Evolutionary conservation across 2,797 vertebrate genomes (phyloP).

Genomic region (Falco biarmicus): DNA sequence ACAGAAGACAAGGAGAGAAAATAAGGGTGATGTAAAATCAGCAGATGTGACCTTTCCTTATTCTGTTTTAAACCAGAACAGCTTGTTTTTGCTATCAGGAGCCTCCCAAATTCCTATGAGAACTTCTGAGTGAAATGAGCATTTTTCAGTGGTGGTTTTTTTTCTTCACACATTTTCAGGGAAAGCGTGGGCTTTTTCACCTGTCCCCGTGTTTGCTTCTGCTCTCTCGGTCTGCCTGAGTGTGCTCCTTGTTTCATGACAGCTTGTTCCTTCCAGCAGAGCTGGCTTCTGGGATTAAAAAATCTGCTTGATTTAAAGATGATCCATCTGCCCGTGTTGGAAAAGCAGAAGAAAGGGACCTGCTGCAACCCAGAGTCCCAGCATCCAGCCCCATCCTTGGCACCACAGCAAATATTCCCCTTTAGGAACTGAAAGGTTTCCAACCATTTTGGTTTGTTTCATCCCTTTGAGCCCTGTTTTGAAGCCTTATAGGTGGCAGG

Average conservation of each 20-base stretch:
- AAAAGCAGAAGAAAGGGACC: not conserved
- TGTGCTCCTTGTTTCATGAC: not conserved
- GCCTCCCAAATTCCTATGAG: not conserved
- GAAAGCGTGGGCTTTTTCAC: not conserved
- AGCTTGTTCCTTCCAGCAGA: not conserved
- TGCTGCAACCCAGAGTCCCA: not conserved
- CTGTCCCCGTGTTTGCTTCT: not conserved
- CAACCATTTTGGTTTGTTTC: not conserved
- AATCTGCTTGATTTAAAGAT: not conserved
- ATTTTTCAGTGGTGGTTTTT: not conserved
- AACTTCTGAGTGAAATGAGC: not conserved
- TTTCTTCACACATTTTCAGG: not conserved
- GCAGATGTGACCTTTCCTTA: not conserved
- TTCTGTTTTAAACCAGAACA: not conserved
- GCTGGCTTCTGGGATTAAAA: not conserved
- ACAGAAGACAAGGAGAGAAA: not conserved
- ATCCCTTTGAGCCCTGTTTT: not conserved
- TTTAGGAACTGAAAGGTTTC: not conserved
- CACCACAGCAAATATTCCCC: not conserved
- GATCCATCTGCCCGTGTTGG: not conserved
- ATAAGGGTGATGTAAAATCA: not conserved
- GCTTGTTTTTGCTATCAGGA: not conserved
- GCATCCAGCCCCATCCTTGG: not conserved
- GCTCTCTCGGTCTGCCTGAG: not conserved
- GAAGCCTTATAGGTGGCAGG: not conserved